Evolutionary conservation across 2,888 invertebrate genomes (phyloP), one percentile per base, ranked within the genome.

Genomic region (Watsonalla cultraria): DNA sequence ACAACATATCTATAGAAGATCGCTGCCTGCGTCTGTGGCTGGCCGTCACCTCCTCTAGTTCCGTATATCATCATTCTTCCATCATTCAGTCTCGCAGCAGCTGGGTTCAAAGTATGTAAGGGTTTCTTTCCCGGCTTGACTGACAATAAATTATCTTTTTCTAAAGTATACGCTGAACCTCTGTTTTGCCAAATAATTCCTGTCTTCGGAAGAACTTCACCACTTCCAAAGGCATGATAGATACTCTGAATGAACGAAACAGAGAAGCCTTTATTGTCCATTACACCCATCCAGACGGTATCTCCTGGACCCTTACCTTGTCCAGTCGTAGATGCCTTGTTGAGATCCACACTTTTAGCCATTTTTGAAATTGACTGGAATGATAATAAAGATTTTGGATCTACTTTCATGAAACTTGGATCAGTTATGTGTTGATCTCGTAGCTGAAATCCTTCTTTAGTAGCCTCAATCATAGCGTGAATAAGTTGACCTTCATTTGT

Each of bases 111-210:
- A 4, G 90, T 89, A 59, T 87, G 86, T 9, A 76, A 82, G 6
- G 89, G 89, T 51, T 86, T 89, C 56, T 89, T 90, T 0, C 88
- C 88, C 6, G 89, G 87, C 39, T 74, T 71, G n/a, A 90, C 52
- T 8, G 65, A 67, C 9, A 80, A 58, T 54, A 88, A 71, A 52
- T 82, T 72, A 46, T 80, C 61, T 39, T 73, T 68, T 5, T 83
- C 64, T 34, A 90, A 68, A 46, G 68, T 75, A 58, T 83, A 90
- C 0, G 80, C 61, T 14, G 75, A 57, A 5, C 89, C 90, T 51
- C 90, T 77, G 54, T 90, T 88, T 4, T 90, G 88, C 85, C 86
- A 89, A 34, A 87, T 54, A 55, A 90, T 86, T 34, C 90, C 90
- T 15, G 88, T 87, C 54, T 72, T 73, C 0, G 90, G 90, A 49